Base-by-base conservation (phyloP, 2,888 invertebrate genomes). In the Copidosoma aretas region DNA sequence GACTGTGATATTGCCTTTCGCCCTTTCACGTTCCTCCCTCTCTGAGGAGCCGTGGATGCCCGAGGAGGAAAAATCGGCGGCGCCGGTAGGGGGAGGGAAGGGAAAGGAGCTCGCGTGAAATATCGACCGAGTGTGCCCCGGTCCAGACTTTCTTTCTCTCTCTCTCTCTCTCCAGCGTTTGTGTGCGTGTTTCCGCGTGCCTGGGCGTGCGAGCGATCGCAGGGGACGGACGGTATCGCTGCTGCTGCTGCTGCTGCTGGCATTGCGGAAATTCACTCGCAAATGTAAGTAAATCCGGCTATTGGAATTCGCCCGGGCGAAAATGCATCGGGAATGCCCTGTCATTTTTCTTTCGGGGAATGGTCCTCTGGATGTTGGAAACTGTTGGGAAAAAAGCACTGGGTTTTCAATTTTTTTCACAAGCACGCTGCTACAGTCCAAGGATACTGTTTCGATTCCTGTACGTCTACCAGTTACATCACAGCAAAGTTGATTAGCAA, bases 1-100 rank as follows among this genome's bases (percentile, higher is more conserved):
- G 77, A 80, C 80, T 80, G 81, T 80, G 79, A 82, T 81, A 81
- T 81, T 81, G 79, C 81, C 76, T 56, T 43, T 49, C 60, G 61
- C 41, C 64, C 61, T n/a, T n/a, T n/a, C n/a, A n/a, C n/a, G n/a
- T 25, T 68, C 64, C 58, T 4, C 19, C 22, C 19, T 21, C 49
- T 19, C 21, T 17, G 43, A 14, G 43, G 14, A 17, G 43, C 43
- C 17, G 43, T 12, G 43, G 14, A 1, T 46, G 43, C 43, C 15
- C 43, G 43, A 8, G 25, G 17, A 46, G 46, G 46, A 46, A 59
- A 46, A 59, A 59, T 59, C 43, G 59, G 59, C 43, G 25, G 41
- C 21, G 25, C 3, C 24, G 54, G 43, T 10, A 32, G 5, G 46
- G 15, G 59, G 43, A 41, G 46, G 54, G 32, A 39, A 46, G 17